Evolutionary conservation across 2,888 invertebrate species (phyloP).

Genomic region (Eupithecia abbreviata): DNA sequence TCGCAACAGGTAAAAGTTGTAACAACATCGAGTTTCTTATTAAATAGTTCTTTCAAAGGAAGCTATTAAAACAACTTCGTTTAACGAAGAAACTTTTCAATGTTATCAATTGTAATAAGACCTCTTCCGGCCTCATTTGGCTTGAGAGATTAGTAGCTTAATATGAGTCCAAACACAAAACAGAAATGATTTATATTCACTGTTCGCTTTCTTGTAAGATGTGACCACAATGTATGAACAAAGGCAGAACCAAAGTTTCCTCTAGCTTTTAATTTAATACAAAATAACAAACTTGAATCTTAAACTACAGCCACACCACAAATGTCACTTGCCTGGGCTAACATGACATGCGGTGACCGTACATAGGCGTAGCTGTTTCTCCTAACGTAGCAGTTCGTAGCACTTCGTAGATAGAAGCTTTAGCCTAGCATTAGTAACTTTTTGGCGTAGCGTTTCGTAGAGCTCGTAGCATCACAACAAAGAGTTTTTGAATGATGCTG

Average conservation of each 20-base stretch:
- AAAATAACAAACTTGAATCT: background rate
- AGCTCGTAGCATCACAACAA: background rate
- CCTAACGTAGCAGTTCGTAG: background rate
- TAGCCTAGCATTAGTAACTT: background rate
- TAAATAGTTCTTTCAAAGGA: slow-evolving; percentile 61
- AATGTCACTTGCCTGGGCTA: slow-evolving; percentile 2
- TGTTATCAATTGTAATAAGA: slow-evolving; percentile 18
- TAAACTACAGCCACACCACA: background rate
- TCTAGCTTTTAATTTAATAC: background rate
- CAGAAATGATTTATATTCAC: background rate
- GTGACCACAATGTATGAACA: background rate
- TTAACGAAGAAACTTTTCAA: slow-evolving; percentile 43
- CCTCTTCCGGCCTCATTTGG: background rate
- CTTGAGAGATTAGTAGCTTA: background rate
- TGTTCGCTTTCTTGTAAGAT: background rate
- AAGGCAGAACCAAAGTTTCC: background rate
- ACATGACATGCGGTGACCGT: background rate
- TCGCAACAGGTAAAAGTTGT: slow-evolving; percentile 55
- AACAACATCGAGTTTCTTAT: slow-evolving; percentile 57
- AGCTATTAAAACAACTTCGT: slow-evolving; percentile 55
- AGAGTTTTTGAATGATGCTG: background rate
- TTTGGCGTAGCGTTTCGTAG: background rate
- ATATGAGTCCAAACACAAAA: background rate
- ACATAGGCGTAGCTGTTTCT: background rate
- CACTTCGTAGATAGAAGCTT: background rate